Base-by-base conservation (phyloP, 2,113 vertebrate genomes). In the Marmota flaviventris region DNA sequence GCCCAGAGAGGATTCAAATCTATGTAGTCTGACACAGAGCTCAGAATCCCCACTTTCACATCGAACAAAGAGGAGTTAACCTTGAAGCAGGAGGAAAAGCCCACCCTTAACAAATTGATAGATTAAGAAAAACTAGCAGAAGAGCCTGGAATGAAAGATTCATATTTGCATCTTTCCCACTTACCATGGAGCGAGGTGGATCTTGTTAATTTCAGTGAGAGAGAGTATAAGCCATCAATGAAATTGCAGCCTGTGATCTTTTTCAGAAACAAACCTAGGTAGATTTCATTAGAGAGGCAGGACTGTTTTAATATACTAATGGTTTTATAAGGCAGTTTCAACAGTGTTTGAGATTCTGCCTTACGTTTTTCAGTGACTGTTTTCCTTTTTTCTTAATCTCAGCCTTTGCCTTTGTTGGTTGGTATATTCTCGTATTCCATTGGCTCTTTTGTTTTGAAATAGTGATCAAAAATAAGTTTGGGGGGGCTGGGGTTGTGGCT, bases 381-480 rank as follows among this genome's bases (percentile, higher is more conserved):
- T 82, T 95, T 56, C 18, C 63, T 88, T 94, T 94, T 92, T 67
- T 88, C 85, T 89, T 91, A 85, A 79, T 56, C 45, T 90, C n/a
- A 63, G 2, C 48, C 27, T 84, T 63, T 88, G 29, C 37, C 25
- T 94, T 95, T 93, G 34, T 93, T 91, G 53, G 32, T 91, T 93
- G 81, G 61, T 89, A 84, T 14, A 24, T n/a, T 93, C 16, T 95
- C 27, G 48, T 87, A 16, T 79, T 63, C 85, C 20, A 4, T 11
- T 61, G 34, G 7, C 6, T 82, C 24, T 92, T 77, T 90, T 77
- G 29, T 92, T 91, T 96, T 89, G 85, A 79, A 79, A 39, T 88
- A 86, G 39, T 90, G 17, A 17, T 67, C 45, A 79, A 39, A 93
- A 65, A 10, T 67, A 53, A 91, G 34, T 56, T 94, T 94, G 42